Percentiles rank a stretch among this genome's conserved stretches.
Evolutionary conservation across 2,113 vertebrate genomes (phyloP).

Genomic region (Indri indri): DNA sequence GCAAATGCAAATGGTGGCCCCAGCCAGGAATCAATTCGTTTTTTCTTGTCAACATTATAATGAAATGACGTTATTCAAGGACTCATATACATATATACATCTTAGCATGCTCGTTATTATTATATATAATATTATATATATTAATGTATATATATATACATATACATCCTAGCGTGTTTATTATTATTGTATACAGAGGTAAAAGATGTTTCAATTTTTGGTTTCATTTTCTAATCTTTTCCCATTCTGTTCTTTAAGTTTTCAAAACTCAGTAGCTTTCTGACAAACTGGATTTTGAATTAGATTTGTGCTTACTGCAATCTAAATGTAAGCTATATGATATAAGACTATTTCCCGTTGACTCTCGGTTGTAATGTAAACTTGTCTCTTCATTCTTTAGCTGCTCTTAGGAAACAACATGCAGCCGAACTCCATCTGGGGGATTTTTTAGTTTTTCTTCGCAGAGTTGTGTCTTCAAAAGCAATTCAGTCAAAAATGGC

Average conservation of each 20-base stretch:
- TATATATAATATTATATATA: background rate
- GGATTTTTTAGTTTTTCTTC: conserved; percentile 96
- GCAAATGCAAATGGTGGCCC: no score
- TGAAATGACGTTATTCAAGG: background rate
- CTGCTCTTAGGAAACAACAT: conserved; percentile 92
- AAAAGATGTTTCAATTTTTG: conserved; percentile 18
- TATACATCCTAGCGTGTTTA: background rate
- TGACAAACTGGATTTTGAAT: conserved; percentile 21
- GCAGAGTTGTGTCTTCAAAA: conserved; percentile 97
- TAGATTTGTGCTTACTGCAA: conserved; percentile 9
- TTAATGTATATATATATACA: background rate
- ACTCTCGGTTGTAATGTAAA: conserved; percentile 32
- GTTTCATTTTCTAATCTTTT: background rate
- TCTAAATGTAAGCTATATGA: background rate
- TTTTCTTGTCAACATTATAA: background rate
- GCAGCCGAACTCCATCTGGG: conserved; percentile 95
- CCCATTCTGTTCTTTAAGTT: conserved; percentile 8
- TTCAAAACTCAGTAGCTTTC: conserved; percentile 6
- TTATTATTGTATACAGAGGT: background rate
- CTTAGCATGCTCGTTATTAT: background rate
- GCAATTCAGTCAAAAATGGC: conserved; percentile 99
- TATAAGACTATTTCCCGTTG: background rate
- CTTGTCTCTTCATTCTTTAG: conserved; percentile 66
- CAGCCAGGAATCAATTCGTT: no score
- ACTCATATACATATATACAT: background rate